Percentiles rank a stretch among this genome's conserved stretches.
These are phyloP conservation scores for Macropus fuliginosus DNA, from an alignment of 2,797 vertebrate species.

Conservation along the genomic window DNA sequence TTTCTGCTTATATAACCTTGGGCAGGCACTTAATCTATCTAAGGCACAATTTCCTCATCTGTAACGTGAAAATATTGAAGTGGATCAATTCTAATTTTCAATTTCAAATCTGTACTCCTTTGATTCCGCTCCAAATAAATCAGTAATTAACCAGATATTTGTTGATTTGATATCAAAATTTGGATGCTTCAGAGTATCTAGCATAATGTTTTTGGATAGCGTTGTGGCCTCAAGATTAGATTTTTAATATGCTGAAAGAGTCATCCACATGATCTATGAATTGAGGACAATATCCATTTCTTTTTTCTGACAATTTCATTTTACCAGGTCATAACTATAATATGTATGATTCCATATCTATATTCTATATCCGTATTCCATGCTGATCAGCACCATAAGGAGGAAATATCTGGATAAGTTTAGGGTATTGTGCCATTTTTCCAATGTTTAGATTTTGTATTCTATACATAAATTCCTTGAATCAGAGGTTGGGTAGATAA, in stretches of 20 bases:
- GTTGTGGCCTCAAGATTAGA: background rate
- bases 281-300: background rate
- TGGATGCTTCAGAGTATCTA: background rate
- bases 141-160: background rate
- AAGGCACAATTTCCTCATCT: background rate
- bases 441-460: background rate
- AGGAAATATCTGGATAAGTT: background rate
- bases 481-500: background rate
- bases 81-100: background rate
- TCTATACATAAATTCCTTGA: constrained; percentile 37
- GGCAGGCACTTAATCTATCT: background rate
- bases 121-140: background rate
- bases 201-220: background rate
- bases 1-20: background rate
- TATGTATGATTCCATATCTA: background rate
- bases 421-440: background rate
- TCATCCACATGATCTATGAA: background rate
- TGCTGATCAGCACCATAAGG: background rate
- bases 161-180: background rate
- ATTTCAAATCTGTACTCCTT: background rate
- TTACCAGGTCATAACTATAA: background rate
- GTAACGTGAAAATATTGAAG: background rate
- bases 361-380: too few species aligned
- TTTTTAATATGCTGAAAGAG: background rate
- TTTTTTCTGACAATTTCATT: background rate